phyloP scores from a whole-genome alignment of 2,113 vertebrate genomes.

The Heterocephalus glaber region DNA sequence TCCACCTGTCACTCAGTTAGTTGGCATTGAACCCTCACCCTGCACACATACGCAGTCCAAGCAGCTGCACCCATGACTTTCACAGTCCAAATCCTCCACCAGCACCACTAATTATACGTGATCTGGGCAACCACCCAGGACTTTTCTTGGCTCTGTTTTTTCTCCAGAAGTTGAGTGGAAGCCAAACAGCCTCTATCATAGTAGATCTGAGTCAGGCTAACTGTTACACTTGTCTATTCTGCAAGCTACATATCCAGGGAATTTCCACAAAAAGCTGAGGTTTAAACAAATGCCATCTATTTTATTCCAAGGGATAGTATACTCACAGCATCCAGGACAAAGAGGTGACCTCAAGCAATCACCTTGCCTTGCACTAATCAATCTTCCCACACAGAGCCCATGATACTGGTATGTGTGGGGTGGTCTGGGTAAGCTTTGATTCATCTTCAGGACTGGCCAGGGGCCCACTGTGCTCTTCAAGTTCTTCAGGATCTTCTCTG shows the following conservation, averaged over 20 bases:
- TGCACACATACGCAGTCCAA: background rate
- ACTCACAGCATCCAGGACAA: background rate
- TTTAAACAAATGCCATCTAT: background rate
- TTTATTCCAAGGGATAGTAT: background rate
- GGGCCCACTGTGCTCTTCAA: background rate
- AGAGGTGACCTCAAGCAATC: background rate
- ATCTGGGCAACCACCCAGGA: background rate
- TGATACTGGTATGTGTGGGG: background rate
- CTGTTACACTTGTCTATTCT: slow-evolving; percentile 6
- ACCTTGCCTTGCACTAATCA: background rate
- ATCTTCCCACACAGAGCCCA: background rate
- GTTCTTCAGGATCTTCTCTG: background rate
- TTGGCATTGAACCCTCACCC: too few species aligned
- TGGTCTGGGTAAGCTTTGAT: background rate
- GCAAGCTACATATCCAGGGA: background rate
- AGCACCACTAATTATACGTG: background rate
- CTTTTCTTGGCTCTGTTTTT: slow-evolving; percentile 27
- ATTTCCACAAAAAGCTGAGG: background rate
- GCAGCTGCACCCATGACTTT: background rate
- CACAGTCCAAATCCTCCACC: background rate
- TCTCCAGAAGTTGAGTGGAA: slow-evolving; percentile 12
- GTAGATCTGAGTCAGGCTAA: slow-evolving; percentile 48
- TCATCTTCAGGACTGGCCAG: fast-evolving
- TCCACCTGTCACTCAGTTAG: background rate
- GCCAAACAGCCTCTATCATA: slow-evolving; percentile 11